These are phyloP conservation scores for Bradypodion ventrale DNA, from an alignment of 2,797 vertebrate genomes.

Conservation along the genomic window DNA sequence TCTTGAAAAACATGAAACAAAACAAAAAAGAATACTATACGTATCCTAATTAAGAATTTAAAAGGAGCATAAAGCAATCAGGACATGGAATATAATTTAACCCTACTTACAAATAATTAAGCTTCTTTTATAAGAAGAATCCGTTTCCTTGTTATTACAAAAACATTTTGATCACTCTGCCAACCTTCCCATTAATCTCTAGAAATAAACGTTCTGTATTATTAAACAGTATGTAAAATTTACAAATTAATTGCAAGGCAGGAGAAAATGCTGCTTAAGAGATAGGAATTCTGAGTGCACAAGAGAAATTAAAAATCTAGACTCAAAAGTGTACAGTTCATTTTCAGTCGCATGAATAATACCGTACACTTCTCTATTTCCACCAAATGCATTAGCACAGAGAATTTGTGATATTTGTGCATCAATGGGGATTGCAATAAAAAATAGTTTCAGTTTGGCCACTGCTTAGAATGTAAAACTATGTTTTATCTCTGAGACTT, in stretches of 20 bases:
- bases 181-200: slow-evolving; percentile 19
- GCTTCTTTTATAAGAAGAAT: not conserved
- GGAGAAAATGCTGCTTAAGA: slow-evolving; percentile 26
- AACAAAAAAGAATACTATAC: not conserved
- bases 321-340: slow-evolving; percentile 39
- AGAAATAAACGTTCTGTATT: slow-evolving; percentile 2
- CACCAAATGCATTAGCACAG: not conserved
- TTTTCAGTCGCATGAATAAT: slow-evolving; percentile 7
- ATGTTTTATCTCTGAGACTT: not conserved
- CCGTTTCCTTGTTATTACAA: slow-evolving; percentile 3
- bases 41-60: slow-evolving; percentile 38
- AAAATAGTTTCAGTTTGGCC: not conserved
- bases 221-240: slow-evolving; percentile 24
- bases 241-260: slow-evolving; percentile 45
- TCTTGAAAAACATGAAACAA: slow-evolving; percentile 8
- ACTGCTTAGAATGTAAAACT: slow-evolving; percentile 23
- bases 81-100: slow-evolving; percentile 10
- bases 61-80: slow-evolving; percentile 17
- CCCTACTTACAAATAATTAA: slow-evolving; percentile 40
- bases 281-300: slow-evolving; percentile 28
- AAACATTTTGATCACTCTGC: slow-evolving; percentile 22
- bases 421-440: slow-evolving; percentile 1
- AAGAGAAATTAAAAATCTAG: slow-evolving; percentile 17
- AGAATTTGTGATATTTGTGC: not conserved
- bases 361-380: rapidly evolving